These are phyloP conservation scores for Ariolimax columbianus DNA, from an alignment of 2,888 invertebrate species.

Conservation along the genomic window DNA sequence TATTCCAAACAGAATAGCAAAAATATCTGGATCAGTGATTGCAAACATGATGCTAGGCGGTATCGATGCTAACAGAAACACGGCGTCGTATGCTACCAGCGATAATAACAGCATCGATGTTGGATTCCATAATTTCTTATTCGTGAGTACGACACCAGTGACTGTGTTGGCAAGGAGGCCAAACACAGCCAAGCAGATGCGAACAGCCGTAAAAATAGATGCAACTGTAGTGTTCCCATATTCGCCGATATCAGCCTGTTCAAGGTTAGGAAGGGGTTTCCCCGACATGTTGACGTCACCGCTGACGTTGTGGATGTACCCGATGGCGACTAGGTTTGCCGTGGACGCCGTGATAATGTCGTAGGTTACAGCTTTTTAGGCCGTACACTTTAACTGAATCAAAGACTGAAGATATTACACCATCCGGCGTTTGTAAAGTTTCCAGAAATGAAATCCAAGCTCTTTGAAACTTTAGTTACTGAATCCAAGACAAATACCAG, in stretches of 20 bases:
- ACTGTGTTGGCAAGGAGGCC: slow-evolving; percentile 55
- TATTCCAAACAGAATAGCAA: slow-evolving; percentile 30
- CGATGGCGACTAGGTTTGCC: neutral
- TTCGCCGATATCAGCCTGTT: neutral
- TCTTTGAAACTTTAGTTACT: too few relatives aligned
- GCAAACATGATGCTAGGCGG: slow-evolving; percentile 41
- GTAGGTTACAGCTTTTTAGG: neutral
- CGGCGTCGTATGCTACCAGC: slow-evolving; percentile 56
- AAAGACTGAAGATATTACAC: neutral
- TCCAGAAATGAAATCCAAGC: neutral
- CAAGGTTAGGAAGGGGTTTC: neutral
- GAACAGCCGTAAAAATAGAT: slow-evolving; percentile 49
- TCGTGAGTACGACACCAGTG: slow-evolving; percentile 55
- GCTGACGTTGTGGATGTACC: neutral
- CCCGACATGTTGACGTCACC: neutral
- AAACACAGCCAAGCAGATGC: slow-evolving; percentile 52
- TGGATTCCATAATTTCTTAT: slow-evolving; percentile 56
- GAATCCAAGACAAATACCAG: too few relatives aligned
- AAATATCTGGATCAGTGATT: slow-evolving; percentile 30
- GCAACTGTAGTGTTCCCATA: slow-evolving; percentile 35
- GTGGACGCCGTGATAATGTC: neutral
- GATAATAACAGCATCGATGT: slow-evolving; percentile 57
- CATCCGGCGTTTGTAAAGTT: neutral
- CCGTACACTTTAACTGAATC: neutral
- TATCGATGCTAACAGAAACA: slow-evolving; percentile 55